Conservation (phyloP, 1,140 invertebrate genomes). For the Heliconius himera region DNA sequence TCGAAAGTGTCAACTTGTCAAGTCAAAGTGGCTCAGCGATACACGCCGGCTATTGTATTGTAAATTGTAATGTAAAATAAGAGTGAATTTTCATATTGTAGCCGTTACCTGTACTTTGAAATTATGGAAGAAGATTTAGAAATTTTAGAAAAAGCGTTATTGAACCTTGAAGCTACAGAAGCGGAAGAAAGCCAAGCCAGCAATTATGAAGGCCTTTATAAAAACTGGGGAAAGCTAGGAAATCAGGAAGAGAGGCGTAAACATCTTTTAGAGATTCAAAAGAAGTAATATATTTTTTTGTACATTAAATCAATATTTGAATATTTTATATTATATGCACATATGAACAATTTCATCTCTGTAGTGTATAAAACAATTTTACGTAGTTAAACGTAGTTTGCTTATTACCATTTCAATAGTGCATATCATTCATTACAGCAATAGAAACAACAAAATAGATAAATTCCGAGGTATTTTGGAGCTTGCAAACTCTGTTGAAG, state of each 20-base stretch:
- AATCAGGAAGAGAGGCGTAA: conserved; percentile 71
- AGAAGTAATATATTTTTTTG: conserved; percentile 45
- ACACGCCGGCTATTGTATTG: neutral
- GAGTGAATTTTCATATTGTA: conserved; percentile 2
- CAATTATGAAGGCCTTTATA: conserved; percentile 58
- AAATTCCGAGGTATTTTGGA: conserved; percentile 63
- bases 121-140: conserved; percentile 51
- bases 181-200: conserved; percentile 39
- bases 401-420: conserved; percentile 12
- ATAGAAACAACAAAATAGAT: conserved; percentile 54
- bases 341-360: neutral
- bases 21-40: neutral
- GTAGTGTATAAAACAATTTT: neutral
- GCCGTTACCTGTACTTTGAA: neutral
- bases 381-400: neutral
- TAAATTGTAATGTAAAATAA: neutral
- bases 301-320: conserved; percentile 5
- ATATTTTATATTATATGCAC: conserved; percentile 8
- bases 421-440: conserved; percentile 32
- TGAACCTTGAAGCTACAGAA: conserved; percentile 40
- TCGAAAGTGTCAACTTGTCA: neutral
- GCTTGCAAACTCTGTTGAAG: conserved; percentile 55
- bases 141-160: conserved; percentile 55
- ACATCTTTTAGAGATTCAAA: conserved; percentile 64
- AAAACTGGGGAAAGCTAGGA: conserved; percentile 64